Percentiles rank a stretch among this genome's conserved stretches.
Conservation (phyloP, 1,140 invertebrate species). For the Neodiprion fabricii region DNA sequence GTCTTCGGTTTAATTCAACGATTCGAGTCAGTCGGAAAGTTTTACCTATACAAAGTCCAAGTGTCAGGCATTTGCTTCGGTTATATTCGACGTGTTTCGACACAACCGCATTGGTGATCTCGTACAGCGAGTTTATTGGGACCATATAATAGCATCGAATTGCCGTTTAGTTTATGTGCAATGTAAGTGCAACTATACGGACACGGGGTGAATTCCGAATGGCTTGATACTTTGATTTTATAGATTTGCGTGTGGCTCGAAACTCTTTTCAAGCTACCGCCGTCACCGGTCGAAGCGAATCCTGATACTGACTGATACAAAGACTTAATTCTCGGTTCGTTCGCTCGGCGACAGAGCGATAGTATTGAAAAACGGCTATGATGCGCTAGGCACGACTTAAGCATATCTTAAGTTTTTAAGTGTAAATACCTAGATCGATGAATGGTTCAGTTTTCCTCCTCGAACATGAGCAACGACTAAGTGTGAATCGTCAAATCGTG, state of each 20-base stretch:
- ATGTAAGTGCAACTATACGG: too few species aligned
- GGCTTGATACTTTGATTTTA: too few species aligned
- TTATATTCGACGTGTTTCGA: too few species aligned
- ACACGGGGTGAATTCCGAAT: too few species aligned
- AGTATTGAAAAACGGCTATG: conserved; percentile 21
- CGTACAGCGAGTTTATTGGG: too few species aligned
- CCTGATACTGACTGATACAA: neutral
- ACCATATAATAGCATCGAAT: too few species aligned
- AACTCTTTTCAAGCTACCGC: too few species aligned
- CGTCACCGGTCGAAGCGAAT: neutral
- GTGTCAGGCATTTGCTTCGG: too few species aligned
- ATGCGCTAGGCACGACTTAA: conserved; percentile 11
- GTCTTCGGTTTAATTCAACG: neutral
- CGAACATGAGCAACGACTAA: neutral
- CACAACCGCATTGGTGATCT: too few species aligned
- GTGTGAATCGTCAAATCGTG: conserved; percentile 1
- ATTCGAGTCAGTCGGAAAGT: neutral
- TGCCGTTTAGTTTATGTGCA: too few species aligned
- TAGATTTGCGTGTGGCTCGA: too few species aligned
- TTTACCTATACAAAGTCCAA: neutral
- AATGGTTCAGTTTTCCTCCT: neutral
- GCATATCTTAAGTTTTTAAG: conserved; percentile 13
- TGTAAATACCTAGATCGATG: conserved; percentile 7
- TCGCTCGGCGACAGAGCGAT: neutral
- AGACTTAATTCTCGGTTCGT: conserved; percentile 5